phyloP scores from a whole-genome alignment of 1,140 invertebrate genomes.

The Panonychus citri region DNA sequence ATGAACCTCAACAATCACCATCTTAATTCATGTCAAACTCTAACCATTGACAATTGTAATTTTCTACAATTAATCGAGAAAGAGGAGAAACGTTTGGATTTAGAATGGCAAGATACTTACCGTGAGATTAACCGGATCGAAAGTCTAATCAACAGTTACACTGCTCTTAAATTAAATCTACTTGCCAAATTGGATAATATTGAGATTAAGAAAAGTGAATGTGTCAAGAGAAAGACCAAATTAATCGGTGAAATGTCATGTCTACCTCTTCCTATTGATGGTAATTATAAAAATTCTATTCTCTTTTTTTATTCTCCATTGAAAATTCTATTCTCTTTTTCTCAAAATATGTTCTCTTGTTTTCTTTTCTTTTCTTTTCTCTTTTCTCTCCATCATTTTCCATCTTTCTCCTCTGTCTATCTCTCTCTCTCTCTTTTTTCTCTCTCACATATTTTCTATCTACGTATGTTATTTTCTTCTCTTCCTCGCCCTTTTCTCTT shows the following conservation, averaged over 20 bases:
- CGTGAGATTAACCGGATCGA: background rate
- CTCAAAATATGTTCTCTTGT: too few relatives aligned
- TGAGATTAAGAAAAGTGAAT: background rate
- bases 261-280: background rate
- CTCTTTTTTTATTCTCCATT: too few relatives aligned
- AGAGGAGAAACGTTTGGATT: background rate
- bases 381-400: too few relatives aligned
- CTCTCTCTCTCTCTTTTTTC: too few relatives aligned
- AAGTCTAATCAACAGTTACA: background rate
- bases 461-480: background rate
- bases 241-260: background rate
- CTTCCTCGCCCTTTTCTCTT: background rate
- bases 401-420: too few relatives aligned
- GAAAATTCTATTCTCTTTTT: too few relatives aligned
- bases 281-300: background rate
- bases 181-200: background rate
- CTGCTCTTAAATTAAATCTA: background rate
- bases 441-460: too few relatives aligned
- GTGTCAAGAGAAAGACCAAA: background rate
- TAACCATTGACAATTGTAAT: background rate
- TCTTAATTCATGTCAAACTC: background rate
- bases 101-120: background rate
- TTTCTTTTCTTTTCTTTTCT: too few relatives aligned
- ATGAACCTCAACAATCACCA: background rate
- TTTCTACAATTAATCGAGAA: conserved; percentile 1